Percentiles rank a stretch among this genome's conserved stretches.
Conservation (phyloP, 2,113 vertebrate genomes). For the Perca schrenkii region DNA sequence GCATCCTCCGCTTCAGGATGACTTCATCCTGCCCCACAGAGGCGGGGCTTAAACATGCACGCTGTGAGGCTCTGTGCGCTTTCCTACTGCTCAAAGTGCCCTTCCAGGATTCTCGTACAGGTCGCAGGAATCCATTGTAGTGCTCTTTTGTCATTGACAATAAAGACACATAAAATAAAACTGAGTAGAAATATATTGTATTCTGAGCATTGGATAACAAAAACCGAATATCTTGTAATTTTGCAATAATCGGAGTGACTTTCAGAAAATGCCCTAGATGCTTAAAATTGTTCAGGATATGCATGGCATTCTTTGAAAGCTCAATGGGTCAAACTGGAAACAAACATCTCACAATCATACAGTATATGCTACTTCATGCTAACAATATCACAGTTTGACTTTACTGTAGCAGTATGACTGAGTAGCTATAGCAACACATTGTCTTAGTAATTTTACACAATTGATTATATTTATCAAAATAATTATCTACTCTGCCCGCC, state of each 20-base stretch:
- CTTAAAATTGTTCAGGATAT: constrained; percentile 64
- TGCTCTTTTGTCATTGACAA: constrained; percentile 23
- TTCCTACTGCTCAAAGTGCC: constrained; percentile 64
- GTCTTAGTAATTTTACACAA: constrained; percentile 12
- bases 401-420: constrained; percentile 3
- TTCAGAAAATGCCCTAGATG: constrained; percentile 34
- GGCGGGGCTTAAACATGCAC: constrained; percentile 31
- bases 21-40: constrained; percentile 57
- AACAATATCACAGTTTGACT: constrained; percentile 32
- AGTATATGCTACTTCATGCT: background rate
- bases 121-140: constrained; percentile 45
- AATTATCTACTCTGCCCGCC: constrained; percentile 28
- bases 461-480: constrained; percentile 41
- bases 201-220: constrained; percentile 2
- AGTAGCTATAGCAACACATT: constrained; percentile 33
- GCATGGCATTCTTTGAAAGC: constrained; percentile 59
- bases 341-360: constrained; percentile 9
- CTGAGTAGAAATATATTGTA: background rate
- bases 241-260: constrained; percentile 1
- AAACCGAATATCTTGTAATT: background rate
- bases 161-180: constrained; percentile 1
- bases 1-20: constrained; percentile 39
- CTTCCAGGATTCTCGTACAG: constrained; percentile 64
- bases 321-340: constrained; percentile 40
- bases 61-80: constrained; percentile 21